Percentiles rank a stretch among this genome's conserved stretches.
Conservation (phyloP, 1,140 invertebrate genomes). For the Zaprionus africanus region DNA sequence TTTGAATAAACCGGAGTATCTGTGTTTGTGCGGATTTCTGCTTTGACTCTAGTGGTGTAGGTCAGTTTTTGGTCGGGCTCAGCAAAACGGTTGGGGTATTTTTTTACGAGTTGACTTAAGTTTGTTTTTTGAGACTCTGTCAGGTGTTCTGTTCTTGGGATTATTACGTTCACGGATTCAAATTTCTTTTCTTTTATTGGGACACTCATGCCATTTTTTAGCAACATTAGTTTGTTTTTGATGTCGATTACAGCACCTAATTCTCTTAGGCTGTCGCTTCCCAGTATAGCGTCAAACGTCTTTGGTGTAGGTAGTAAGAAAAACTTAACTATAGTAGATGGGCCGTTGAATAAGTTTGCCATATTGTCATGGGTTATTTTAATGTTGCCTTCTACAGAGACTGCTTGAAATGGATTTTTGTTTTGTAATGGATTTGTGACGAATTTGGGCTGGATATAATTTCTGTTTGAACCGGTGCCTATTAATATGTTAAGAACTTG, state of each 20-base stretch:
- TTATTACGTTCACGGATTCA: no score
- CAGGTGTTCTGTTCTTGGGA: no score
- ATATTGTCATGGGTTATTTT: neutral
- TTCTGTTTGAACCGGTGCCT: neutral
- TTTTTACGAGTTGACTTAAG: neutral
- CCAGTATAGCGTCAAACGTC: constrained; percentile 8
- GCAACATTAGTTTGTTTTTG: no score
- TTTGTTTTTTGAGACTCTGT: neutral
- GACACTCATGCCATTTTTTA: no score
- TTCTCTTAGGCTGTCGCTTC: constrained; percentile 4
- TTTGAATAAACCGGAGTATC: constrained; percentile 1
- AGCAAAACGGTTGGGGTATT: neutral
- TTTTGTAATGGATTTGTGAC: neutral
- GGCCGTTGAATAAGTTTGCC: constrained; percentile 39
- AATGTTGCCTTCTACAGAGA: neutral
- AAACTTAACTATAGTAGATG: constrained; percentile 6
- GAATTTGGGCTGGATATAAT: no score
- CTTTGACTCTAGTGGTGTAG: neutral
- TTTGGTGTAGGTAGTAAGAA: neutral
- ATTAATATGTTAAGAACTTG: neutral
- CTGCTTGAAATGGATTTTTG: neutral
- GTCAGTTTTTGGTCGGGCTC: constrained; percentile 1
- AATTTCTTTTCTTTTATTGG: no score
- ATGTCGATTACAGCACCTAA: constrained; percentile 11
- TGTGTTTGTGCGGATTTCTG: neutral